These are phyloP conservation scores for Eilema sororculum DNA, from an alignment of 2,888 invertebrate species.

Conservation along the genomic window DNA sequence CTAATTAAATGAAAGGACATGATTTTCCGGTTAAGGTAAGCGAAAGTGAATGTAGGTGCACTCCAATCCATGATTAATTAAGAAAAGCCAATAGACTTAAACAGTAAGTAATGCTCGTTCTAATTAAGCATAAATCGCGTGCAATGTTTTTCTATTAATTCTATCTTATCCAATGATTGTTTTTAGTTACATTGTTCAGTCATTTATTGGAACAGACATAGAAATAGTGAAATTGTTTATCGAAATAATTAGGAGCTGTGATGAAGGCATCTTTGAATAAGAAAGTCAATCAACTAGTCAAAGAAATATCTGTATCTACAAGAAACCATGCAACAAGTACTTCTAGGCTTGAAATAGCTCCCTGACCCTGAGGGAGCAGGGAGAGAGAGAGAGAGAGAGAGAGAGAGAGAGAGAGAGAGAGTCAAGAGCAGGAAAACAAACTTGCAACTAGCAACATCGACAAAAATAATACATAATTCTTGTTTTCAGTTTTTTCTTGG, in stretches of 20 bases:
- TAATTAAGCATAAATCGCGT: slow-evolving; percentile 60
- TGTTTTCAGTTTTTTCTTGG: not conserved
- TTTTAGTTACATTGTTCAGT: slow-evolving; percentile 11
- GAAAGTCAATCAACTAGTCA: not conserved
- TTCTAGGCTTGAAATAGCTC: not conserved
- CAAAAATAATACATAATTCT: not conserved
- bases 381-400: too few species aligned
- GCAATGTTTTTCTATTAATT: slow-evolving; percentile 37
- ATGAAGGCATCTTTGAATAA: not conserved
- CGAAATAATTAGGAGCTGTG: not conserved
- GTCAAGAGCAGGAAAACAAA: not conserved
- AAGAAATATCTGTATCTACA: too few species aligned
- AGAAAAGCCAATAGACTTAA: slow-evolving; percentile 55
- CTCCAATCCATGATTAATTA: slow-evolving; percentile 69
- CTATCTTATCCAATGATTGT: slow-evolving; percentile 25
- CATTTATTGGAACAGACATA: not conserved
- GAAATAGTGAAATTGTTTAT: not conserved
- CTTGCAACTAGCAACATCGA: not conserved
- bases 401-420: too few species aligned
- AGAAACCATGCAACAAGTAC: not conserved
- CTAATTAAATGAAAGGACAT: slow-evolving; percentile 80
- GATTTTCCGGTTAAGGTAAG: slow-evolving; percentile 72
- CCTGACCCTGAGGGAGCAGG: too few species aligned
- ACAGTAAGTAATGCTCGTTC: slow-evolving; percentile 54
- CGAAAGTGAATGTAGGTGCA: slow-evolving; percentile 73